Evolutionary conservation across 2,113 vertebrate genomes (phyloP).

Genomic region (Eleginops maclovinus): DNA sequence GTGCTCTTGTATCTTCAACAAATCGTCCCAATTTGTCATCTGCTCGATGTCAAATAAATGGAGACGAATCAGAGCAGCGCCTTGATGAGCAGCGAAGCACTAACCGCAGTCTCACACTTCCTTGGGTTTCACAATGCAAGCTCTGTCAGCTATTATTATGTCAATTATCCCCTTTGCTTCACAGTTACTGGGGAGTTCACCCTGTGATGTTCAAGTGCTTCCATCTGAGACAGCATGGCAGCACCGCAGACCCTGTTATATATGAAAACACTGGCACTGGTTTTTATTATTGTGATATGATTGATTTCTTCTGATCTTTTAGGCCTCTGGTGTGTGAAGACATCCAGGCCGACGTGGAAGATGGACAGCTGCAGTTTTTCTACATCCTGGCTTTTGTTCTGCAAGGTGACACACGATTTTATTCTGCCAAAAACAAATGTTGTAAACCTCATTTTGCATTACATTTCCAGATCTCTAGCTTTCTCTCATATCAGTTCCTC

Average conservation of each 20-base stretch:
- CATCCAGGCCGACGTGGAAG: slow-evolving; percentile 74
- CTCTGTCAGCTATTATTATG: slow-evolving; percentile 43
- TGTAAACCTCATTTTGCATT: neutral
- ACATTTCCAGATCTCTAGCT: neutral
- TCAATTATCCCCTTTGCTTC: slow-evolving; percentile 47
- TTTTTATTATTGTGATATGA: neutral
- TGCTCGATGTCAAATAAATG: slow-evolving; percentile 3
- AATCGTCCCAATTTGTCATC: slow-evolving; percentile 5
- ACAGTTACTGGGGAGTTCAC: slow-evolving; percentile 21
- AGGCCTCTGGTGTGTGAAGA: slow-evolving; percentile 83
- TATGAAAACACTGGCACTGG: neutral
- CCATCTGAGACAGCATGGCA: slow-evolving; percentile 16
- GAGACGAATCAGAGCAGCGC: slow-evolving; percentile 25
- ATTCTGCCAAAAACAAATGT: no score
- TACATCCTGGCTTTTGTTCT: slow-evolving; percentile 88
- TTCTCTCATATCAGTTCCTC: neutral
- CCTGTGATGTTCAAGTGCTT: slow-evolving; percentile 17
- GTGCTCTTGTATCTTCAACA: no score
- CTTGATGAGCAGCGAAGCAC: slow-evolving; percentile 30
- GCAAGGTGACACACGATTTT: slow-evolving; percentile 79
- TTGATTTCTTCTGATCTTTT: slow-evolving; percentile 14
- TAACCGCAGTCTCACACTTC: slow-evolving; percentile 41
- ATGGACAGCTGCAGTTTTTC: slow-evolving; percentile 84
- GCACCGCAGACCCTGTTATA: slow-evolving; percentile 8
- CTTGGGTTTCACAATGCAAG: slow-evolving; percentile 37